These are phyloP conservation scores for Tethya wilhelma DNA, from an alignment of 37 sponge, comb jelly and placozoan species.

Conservation along the genomic window DNA sequence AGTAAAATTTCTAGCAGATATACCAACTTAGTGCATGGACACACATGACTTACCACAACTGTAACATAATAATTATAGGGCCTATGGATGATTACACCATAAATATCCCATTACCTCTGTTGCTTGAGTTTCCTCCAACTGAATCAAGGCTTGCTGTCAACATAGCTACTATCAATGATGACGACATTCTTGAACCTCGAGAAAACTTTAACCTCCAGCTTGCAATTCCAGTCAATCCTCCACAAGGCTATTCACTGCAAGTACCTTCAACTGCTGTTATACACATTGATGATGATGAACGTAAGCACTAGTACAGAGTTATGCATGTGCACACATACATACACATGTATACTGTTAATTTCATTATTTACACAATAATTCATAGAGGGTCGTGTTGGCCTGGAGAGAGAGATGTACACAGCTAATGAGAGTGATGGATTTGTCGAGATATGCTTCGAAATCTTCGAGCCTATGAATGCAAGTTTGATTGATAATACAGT, in stretches of 20 bases:
- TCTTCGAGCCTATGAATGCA: background rate
- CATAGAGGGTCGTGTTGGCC: conserved; percentile 2
- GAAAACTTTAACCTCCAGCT: background rate
- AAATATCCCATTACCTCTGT: background rate
- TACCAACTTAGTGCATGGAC: no score
- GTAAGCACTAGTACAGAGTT: background rate
- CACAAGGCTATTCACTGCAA: background rate
- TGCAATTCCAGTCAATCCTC: background rate
- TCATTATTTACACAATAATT: no score
- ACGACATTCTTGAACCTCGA: background rate
- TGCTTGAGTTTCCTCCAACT: background rate
- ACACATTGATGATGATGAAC: background rate
- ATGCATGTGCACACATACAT: background rate
- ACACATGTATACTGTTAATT: background rate
- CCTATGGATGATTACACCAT: background rate
- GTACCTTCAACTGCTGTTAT: background rate
- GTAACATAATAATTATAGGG: background rate
- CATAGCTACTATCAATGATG: background rate
- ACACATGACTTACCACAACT: background rate
- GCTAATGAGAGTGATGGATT: background rate
- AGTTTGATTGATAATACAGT: background rate
- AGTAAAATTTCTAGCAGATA: background rate
- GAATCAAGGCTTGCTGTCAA: background rate
- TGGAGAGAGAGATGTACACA: background rate
- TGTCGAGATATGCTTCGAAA: background rate